Evolutionary conservation across 2,888 invertebrate genomes (phyloP), one percentile per base, ranked within the genome.

Genomic region (Hermodice carunculata): DNA sequence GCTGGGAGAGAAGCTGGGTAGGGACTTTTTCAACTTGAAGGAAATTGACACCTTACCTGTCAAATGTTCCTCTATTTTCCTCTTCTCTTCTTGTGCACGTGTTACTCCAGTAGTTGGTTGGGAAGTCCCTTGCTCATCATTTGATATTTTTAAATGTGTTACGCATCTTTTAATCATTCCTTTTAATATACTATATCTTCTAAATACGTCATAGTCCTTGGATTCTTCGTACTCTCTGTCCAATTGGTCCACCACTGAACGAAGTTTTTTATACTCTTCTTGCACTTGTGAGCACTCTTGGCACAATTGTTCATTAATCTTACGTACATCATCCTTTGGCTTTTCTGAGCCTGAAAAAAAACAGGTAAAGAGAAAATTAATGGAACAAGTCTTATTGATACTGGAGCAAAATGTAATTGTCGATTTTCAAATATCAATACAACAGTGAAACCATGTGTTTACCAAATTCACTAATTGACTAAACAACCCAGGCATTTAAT

Each of bases 121-220:
- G 32, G 69, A 11, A 69, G 52, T 26, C 66, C 64, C 40, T 64
- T 71, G 32, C 54, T 79, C 77, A 37, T 79, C 77, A 4, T 78
- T 75, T 51, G 74, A 72, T 32, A 81, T 69, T 29, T 75, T 76
- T 19, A 81, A 65, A 54, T 82, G 81, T 52, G 81, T 67, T 11
- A 81, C 77, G n/a, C 79, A 79, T 63, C 82, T 66, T 62, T 96
- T 96, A 82, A 97, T 96, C 95, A 98, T 96, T 86, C 95, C 95
- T 87, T 98, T 98, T 76, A 98, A 90, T 90, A 96, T 94, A 67
- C 94, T 93, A 89, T 98, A 98, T 56, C 97, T 92, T 31, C 96
- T 94, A 82, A 96, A 92, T 87, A 96, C 94, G 71, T 96, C 96
- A 86, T 95, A 96, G 81, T 94, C 90, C 88, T 96, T 96, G 61